These are phyloP conservation scores for Dicyrtomina minuta DNA, from an alignment of 2,888 invertebrate species.

Conservation along the genomic window DNA sequence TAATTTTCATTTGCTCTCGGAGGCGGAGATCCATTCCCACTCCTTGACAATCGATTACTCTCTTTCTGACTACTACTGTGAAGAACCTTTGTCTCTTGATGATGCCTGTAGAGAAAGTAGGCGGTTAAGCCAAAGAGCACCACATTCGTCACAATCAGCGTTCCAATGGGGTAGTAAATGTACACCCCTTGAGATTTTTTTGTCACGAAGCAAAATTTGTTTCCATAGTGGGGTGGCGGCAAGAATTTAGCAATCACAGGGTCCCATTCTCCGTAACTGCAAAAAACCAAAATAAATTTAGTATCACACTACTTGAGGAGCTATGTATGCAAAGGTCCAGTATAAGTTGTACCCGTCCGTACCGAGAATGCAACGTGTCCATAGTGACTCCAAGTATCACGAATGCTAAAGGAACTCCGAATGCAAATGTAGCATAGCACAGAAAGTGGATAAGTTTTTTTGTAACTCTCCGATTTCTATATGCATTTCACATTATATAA, in stretches of 20 bases:
- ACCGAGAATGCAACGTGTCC: neutral
- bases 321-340: no score
- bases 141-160: slow-evolving; percentile 10
- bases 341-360: no score
- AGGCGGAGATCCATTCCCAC: no score
- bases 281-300: no score
- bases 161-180: slow-evolving; percentile 28
- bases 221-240: slow-evolving; percentile 9
- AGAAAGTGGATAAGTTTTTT: neutral
- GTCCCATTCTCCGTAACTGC: neutral
- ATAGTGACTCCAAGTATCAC: neutral
- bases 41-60: neutral
- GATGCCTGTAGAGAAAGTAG: slow-evolving; percentile 3
- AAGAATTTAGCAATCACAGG: neutral
- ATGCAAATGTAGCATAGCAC: slow-evolving; percentile 9
- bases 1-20: neutral
- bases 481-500: neutral
- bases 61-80: neutral
- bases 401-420: neutral
- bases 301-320: no score
- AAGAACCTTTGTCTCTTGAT: slow-evolving; percentile 5
- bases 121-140: slow-evolving; percentile 7
- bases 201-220: slow-evolving; percentile 16
- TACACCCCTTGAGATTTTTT: slow-evolving; percentile 9
- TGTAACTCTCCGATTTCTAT: neutral